Conservation (phyloP, 1,140 invertebrate genomes). For the Ooceraea biroi region DNA sequence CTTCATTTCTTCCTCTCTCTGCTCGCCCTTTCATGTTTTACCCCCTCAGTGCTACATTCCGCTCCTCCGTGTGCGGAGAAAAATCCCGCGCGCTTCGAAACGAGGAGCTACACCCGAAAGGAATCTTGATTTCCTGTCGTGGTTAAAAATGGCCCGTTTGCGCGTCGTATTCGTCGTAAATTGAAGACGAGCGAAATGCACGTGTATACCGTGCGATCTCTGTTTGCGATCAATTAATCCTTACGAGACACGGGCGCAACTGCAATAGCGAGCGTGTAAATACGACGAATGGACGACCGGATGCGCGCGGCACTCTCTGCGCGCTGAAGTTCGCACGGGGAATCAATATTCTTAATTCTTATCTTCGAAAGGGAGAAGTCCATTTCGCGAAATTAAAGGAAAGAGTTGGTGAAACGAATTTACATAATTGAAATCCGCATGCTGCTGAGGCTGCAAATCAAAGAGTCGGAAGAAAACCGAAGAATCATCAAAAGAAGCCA, state of each 20-base stretch:
- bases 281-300: neutral
- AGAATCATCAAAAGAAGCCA: neutral
- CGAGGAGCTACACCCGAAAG: conserved; percentile 30
- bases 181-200: conserved; percentile 62
- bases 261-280: conserved; percentile 20
- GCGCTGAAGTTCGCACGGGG: neutral
- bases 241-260: conserved; percentile 16
- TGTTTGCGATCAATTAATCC: conserved; percentile 62
- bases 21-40: neutral
- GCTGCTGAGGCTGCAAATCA: neutral
- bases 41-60: neutral
- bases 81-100: conserved; percentile 32
- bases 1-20: conserved; percentile 37
- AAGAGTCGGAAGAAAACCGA: neutral
- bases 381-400: conserved; percentile 29
- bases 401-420: conserved; percentile 16
- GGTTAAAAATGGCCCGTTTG: conserved; percentile 61
- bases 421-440: neutral
- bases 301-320: neutral
- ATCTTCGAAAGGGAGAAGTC: neutral
- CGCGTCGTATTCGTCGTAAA: conserved; percentile 46
- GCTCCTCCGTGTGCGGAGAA: too few species aligned
- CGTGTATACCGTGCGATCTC: conserved; percentile 14
- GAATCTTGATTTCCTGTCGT: conserved; percentile 68
- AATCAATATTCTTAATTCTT: conserved; percentile 21